Base-by-base conservation (phyloP, 2,113 vertebrate genomes). In the Nipponia nippon region DNA sequence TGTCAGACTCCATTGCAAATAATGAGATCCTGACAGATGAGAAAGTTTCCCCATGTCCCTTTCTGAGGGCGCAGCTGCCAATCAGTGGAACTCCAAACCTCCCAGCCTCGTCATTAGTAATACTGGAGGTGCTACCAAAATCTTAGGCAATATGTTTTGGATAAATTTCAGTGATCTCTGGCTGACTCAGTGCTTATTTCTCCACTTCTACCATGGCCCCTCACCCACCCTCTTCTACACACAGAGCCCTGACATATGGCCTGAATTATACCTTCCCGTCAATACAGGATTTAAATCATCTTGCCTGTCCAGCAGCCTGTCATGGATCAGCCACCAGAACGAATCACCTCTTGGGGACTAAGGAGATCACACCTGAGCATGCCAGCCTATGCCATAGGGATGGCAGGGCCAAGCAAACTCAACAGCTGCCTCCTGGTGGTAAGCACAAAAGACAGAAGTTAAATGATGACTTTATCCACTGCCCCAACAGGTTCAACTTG, bases 131-230 rank as follows among this genome's bases (percentile, higher is more conserved):
- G 25, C 44, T 77, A 58, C 75, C 70, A 78, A 81, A 90, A 75
- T 84, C 71, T 71, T 47, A 36, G 50, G 34, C 69, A 90, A 53
- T 83, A 27, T 61, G 65, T 88, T 95, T 95, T 80, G 46, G 87
- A 96, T 96, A 83, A 66, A 81, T 91, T 93, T 95, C 72, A 91
- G 4, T 46, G 30, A 72, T 52, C 59, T 70, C 73, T 86, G 40
- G 71, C 87, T 95, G 80, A 84, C 47, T 96, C 58, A 87, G 59
- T 49, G 42, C 34, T 93, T 93, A 65, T 93, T 97, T 95, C 85
- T 86, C 87, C 50, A 46, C 59, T 95, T 89, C 69, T 20, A 34
- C 82, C 5, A 0, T 47, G 59, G 71, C 89, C 42, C 75, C 30
- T 90, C 77, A 83, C 34, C 58, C 44, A 44, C 44, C 19, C 8